A percentile compares a stretch with the other conserved stretches of the same genome.
Evolutionary conservation across 2,113 vertebrate genomes (phyloP).

Genomic region (Procavia capensis): DNA sequence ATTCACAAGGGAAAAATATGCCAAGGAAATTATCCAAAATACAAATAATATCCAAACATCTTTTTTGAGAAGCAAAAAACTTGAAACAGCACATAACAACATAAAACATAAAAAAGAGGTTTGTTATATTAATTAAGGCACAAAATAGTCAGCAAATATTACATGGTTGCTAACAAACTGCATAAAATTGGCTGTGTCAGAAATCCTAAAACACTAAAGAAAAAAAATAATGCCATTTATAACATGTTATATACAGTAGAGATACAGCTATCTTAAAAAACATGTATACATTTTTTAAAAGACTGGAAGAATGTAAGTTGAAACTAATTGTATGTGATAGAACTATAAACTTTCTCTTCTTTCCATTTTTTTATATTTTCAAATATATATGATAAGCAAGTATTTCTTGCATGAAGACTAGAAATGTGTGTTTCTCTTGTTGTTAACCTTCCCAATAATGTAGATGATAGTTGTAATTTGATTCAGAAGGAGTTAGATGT

Average conservation of each 20-base stretch:
- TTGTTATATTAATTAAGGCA: background rate
- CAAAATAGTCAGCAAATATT: constrained; percentile 10
- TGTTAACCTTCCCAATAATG: background rate
- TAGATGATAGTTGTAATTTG: background rate
- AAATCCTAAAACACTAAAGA: constrained; percentile 21
- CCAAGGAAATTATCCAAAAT: constrained; percentile 5
- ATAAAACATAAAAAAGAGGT: background rate
- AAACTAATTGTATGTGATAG: background rate
- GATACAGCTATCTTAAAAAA: background rate
- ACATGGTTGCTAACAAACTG: background rate
- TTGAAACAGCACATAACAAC: background rate
- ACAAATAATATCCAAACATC: background rate
- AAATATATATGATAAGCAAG: background rate
- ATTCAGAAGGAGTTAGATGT: background rate
- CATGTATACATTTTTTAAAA: no score
- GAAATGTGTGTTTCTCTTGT: constrained; percentile 8
- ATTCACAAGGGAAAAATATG: background rate
- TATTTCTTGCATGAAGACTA: background rate
- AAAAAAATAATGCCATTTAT: background rate
- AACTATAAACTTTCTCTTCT: background rate
- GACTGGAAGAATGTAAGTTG: background rate
- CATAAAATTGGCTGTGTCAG: background rate
- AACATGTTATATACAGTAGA: background rate
- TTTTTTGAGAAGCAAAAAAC: background rate
- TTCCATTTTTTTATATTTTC: background rate